These are phyloP conservation scores for Salvator merianae DNA, from an alignment of 2,113 vertebrate species.

Conservation along the genomic window DNA sequence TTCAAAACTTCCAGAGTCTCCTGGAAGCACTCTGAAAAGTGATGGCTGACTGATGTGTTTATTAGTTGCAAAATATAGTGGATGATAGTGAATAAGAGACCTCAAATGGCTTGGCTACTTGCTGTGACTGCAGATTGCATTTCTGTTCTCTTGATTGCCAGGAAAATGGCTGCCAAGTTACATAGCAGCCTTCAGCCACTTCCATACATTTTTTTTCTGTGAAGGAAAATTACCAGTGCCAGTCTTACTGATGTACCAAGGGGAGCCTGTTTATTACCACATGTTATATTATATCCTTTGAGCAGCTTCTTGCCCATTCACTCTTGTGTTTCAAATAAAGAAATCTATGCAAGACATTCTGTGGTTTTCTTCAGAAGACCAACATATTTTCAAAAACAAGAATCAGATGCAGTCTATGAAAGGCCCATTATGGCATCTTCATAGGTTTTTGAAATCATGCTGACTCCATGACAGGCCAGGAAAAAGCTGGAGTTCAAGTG, in stretches of 20 bases:
- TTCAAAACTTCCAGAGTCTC: not conserved
- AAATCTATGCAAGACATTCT: not conserved
- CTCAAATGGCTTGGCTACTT: not conserved
- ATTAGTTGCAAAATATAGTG: constrained; percentile 2
- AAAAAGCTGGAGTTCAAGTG: no score
- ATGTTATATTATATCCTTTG: not conserved
- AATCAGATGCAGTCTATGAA: not conserved
- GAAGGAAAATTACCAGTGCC: not conserved
- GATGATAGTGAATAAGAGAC: not conserved
- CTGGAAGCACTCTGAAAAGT: not conserved
- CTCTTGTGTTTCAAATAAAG: not conserved
- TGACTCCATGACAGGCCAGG: no score
- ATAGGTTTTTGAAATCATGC: not conserved
- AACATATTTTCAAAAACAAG: not conserved
- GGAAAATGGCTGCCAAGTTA: not conserved
- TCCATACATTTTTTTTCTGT: not conserved
- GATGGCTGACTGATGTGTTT: not conserved
- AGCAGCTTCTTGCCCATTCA: not conserved
- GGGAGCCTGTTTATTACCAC: not conserved
- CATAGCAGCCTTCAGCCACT: not conserved
- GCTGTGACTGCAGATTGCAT: constrained; percentile 3
- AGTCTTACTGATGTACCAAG: constrained; percentile 7
- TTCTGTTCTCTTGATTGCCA: not conserved
- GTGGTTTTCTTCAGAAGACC: not conserved
- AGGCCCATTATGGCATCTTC: not conserved